These are phyloP conservation scores for Glyphotaelius pellucidus DNA, from an alignment of 2,888 invertebrate genomes.

Conservation along the genomic window DNA sequence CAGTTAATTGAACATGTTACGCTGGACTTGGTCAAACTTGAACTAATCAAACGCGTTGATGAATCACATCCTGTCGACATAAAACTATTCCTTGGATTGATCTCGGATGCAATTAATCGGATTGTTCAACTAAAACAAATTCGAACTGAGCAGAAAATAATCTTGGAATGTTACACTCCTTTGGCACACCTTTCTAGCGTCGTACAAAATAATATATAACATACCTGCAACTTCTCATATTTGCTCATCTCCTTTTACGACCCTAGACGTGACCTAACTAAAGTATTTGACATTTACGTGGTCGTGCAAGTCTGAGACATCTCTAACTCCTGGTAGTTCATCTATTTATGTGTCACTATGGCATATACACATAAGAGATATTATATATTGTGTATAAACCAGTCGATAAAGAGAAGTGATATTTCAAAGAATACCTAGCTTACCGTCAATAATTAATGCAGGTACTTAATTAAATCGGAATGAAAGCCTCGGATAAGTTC, in stretches of 20 bases:
- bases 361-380: neutral
- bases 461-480: neutral
- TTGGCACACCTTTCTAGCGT: neutral
- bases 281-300: neutral
- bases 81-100: neutral
- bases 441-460: neutral
- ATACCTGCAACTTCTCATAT: neutral
- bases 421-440: too few species aligned
- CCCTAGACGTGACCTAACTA: neutral
- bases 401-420: neutral
- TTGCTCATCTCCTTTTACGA: neutral
- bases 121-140: neutral
- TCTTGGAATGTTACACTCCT: neutral
- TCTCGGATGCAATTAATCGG: neutral
- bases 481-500: neutral
- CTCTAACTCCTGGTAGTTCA: neutral
- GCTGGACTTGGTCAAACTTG: neutral
- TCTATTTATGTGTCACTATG: neutral
- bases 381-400: too few species aligned
- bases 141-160: neutral
- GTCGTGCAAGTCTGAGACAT: neutral
- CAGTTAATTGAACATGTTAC: neutral
- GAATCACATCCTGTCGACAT: neutral
- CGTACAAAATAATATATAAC: neutral
- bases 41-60: neutral